Evolutionary conservation across 2,113 vertebrate species (phyloP).

Genomic region (Lontra canadensis): DNA sequence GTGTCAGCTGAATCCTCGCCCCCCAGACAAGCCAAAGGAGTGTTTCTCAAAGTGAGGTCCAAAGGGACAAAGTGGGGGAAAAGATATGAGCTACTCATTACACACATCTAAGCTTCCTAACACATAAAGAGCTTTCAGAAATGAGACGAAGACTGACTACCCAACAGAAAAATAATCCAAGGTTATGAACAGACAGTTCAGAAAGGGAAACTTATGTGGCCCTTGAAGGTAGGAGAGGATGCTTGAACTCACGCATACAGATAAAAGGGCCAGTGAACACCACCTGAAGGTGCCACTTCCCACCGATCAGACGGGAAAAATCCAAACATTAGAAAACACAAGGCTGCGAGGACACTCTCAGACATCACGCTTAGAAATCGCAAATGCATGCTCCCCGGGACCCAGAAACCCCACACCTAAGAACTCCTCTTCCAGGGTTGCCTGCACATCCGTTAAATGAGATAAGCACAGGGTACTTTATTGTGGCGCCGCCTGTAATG

Average conservation of each 20-base stretch:
- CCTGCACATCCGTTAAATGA: background rate
- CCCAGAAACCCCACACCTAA: background rate
- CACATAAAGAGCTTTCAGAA: background rate
- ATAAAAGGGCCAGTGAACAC: background rate
- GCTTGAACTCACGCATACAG: background rate
- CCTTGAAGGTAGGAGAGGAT: background rate
- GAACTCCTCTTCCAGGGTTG: background rate
- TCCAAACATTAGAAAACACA: background rate
- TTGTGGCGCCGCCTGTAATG: accelerated
- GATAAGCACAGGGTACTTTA: background rate
- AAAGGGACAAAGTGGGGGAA: background rate
- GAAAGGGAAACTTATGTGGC: background rate
- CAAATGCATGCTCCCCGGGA: background rate
- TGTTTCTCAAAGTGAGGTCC: background rate
- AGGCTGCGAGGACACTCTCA: background rate
- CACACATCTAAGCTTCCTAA: background rate
- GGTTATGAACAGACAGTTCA: background rate
- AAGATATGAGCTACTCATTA: background rate
- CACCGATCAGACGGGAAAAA: background rate
- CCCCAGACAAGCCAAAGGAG: background rate
- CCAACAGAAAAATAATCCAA: background rate
- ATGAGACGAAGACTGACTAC: background rate
- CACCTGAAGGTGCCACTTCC: background rate
- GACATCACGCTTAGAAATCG: background rate
- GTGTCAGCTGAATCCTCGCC: background rate